These are phyloP conservation scores for Buphagus erythrorhynchus DNA, from an alignment of 2,797 vertebrate genomes.

Conservation along the genomic window DNA sequence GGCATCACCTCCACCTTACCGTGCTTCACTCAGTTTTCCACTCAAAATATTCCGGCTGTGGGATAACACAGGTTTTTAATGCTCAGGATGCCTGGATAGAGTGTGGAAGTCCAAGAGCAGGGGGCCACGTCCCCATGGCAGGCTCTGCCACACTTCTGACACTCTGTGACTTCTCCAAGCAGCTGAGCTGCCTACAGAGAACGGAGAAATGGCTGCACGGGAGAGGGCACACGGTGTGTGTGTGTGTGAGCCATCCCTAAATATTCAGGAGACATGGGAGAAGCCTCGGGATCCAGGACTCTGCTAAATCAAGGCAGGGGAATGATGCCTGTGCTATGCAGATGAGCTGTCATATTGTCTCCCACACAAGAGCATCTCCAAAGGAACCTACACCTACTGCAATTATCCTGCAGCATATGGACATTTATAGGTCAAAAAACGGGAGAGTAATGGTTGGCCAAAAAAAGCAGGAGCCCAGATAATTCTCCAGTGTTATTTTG, in stretches of 20 bases:
- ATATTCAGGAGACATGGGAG: not conserved
- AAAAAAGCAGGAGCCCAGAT: constrained; percentile 34
- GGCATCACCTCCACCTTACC: not conserved
- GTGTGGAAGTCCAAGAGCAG: not conserved
- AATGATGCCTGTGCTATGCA: constrained; percentile 54
- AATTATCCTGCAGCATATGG: constrained; percentile 56
- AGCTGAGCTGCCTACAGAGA: not conserved
- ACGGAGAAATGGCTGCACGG: not conserved
- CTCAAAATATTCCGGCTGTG: fast-evolving
- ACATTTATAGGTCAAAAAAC: constrained; percentile 56
- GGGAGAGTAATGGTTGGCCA: constrained; percentile 17
- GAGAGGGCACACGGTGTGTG: fast-evolving
- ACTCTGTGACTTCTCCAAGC: not conserved
- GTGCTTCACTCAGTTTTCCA: fast-evolving
- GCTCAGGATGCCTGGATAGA: not conserved
- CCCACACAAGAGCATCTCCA: constrained; percentile 55
- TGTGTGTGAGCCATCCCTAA: not conserved
- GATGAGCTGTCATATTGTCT: constrained; percentile 67
- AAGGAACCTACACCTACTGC: constrained; percentile 64
- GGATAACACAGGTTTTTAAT: not conserved
- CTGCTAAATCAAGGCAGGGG: constrained; percentile 26
- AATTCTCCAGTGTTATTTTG: constrained; percentile 9
- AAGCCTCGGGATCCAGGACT: constrained; percentile 25
- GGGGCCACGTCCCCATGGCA: not conserved
- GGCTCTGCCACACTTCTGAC: not conserved